phyloP scores from a whole-genome alignment of 1,140 invertebrate genomes.

The Leptopilina boulardi region DNA sequence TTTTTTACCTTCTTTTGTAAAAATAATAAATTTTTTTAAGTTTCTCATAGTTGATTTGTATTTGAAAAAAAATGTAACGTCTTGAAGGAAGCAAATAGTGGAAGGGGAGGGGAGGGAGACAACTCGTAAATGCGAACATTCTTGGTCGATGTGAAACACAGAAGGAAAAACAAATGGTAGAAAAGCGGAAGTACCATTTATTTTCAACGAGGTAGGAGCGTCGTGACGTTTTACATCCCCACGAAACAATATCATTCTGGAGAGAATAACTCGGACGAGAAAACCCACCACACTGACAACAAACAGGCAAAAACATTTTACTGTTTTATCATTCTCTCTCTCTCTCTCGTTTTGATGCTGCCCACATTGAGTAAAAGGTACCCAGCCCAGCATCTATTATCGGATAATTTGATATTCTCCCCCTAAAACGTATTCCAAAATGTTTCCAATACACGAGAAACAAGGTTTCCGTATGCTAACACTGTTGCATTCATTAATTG shows the following conservation, averaged over 20 bases:
- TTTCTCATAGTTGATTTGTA: neutral
- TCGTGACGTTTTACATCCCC: slow-evolving; percentile 48
- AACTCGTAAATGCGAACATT: slow-evolving; percentile 1
- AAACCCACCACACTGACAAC: slow-evolving; percentile 1
- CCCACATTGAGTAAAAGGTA: neutral
- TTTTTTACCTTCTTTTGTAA: too few species aligned
- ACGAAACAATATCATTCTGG: slow-evolving; percentile 48
- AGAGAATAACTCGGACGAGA: slow-evolving; percentile 21
- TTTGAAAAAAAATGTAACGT: neutral
- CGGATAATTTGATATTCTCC: slow-evolving; percentile 5
- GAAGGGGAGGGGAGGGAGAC: neutral
- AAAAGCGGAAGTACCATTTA: slow-evolving; percentile 48
- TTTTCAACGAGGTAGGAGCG: slow-evolving; percentile 44
- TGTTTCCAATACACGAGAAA: slow-evolving; percentile 15
- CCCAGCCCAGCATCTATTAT: neutral
- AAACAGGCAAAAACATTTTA: slow-evolving; percentile 9
- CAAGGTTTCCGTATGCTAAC: neutral
- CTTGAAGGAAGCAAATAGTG: slow-evolving; percentile 4
- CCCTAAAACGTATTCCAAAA: neutral
- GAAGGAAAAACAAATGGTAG: slow-evolving; percentile 44
- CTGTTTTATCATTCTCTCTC: slow-evolving; percentile 6
- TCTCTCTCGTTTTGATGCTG: neutral
- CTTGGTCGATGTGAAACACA: neutral
- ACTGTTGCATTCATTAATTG: slow-evolving; percentile 4
- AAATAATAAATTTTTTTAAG: neutral